These are phyloP conservation scores for Ibidorhyncha struthersii DNA, from an alignment of 2,113 vertebrate genomes.

Conservation along the genomic window DNA sequence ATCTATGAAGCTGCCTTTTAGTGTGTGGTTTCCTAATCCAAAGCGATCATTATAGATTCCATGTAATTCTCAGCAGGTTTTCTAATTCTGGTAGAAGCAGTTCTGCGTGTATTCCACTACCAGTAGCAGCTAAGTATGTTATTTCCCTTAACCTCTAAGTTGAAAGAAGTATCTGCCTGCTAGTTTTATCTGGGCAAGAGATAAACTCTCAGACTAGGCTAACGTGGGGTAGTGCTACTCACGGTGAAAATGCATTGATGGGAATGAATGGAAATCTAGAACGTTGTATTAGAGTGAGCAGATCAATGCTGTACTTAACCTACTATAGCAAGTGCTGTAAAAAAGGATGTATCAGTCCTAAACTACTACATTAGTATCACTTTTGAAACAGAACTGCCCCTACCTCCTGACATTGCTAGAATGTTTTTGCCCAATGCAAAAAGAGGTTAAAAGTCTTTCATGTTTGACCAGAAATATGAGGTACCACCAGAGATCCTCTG, in stretches of 20 bases:
- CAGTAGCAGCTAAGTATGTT: not conserved
- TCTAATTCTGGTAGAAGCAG: not conserved
- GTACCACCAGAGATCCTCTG: not conserved
- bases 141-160: not conserved
- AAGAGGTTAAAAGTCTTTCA: not conserved
- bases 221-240: not conserved
- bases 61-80: not conserved
- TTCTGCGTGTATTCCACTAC: not conserved
- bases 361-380: not conserved
- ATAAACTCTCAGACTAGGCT: not conserved
- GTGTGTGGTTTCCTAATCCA: not conserved
- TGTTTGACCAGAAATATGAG: not conserved
- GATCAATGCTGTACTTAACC: not conserved
- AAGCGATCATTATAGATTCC: not conserved
- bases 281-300: not conserved
- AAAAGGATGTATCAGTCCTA: not conserved
- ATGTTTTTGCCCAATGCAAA: not conserved
- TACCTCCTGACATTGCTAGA: not conserved
- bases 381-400: not conserved
- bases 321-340: not conserved
- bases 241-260: not conserved
- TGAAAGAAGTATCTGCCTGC: not conserved
- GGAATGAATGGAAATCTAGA: not conserved
- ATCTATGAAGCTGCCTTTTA: not conserved
- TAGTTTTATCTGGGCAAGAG: not conserved